Base-by-base conservation (phyloP, 2,113 vertebrate species). In the Alexandromys fortis region DNA sequence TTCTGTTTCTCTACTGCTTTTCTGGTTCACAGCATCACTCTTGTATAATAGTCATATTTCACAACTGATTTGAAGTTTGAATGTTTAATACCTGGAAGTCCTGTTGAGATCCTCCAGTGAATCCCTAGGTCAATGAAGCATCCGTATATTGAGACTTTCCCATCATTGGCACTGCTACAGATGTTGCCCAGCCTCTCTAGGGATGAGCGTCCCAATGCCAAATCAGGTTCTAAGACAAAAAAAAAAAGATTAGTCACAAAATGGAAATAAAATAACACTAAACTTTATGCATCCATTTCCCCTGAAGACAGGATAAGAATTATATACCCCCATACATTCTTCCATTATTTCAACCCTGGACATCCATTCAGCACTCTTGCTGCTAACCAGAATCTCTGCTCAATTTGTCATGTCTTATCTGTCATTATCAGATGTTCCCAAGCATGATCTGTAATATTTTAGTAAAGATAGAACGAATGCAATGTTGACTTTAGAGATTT, bases 61-160 rank as follows among this genome's bases (percentile, higher is more conserved):
- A 81, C 55, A 90, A 73, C 49, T 93, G 49, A 92, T 81, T 13
- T 95, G 79, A 94, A 12, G 90, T 35, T 92, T 96, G 88, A 88
- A 72, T 96, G 63, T 83, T 94, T 96, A 94, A 96, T 58, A 88
- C 72, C 52, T 92, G 11, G 86, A 90, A 96, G 92, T 96, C 65
- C 65, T 94, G 35, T 22, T 67, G 88, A 96, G 87, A 92, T 95
- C n/a, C 78, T 88, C 70, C 33, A 24, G 65, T 86, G 92, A 97
- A 96, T 94, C 94, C 92, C 35, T 42, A 76, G 76, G 58, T 92
- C 90, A 96, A 94, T 7, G 45, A 82, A 95, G 10, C 67, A 93
- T 79, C 78, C 49, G 72, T 85, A 85, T 94, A 90, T 88, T 96
- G 65, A 93, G 61, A 86, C 33, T 87, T 93, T 95, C 55, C 90